Base-by-base conservation (phyloP, 2,888 invertebrate species). In the Cacoxenus indagator region DNA sequence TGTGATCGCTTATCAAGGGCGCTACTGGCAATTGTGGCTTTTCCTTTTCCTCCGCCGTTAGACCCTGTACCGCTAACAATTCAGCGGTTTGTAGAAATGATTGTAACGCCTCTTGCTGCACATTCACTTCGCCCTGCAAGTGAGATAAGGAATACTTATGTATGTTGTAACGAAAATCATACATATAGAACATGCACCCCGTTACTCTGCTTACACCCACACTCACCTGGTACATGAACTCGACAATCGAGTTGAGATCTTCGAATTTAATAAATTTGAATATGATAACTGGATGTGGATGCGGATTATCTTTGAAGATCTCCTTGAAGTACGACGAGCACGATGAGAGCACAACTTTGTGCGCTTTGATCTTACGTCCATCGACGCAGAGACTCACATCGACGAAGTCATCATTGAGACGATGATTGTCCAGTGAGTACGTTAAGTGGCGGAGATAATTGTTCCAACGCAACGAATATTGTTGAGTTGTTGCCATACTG, bases 381-480 rank as follows among this genome's bases (percentile, higher is more conserved):
- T 95, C 95, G 85, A 95, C 95, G 86, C 94, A 94, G 73, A 96
- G 89, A 70, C 95, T 96, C 66, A 95, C 95, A 90, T 96, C 96
- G 66, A 95, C 94, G 73, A 95, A 91, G 89, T 91, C 92, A 87
- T 91, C 91, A 81, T 91, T 91, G 75, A 90, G 90, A 67, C 91
- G 90, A 74, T 95, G 90, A 74, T 92, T 91, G 87, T 94, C 94
- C 84, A 96, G 93, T 55, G 94, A 94, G 87, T 92, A 93, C 74
- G 93, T 94, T 83, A 96, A 92, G 87, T 93, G 93, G 82, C 91
- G 91, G 85, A 93, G 91, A 87, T 95, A 95, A 89, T 95, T 95
- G 87, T 95, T 95, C 96, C 96, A 96, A 76, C 94, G 92, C 77
- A 96, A 89, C 75, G 95, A 94, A 89, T 94, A 96, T 85, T 95